Percentiles rank a stretch among this genome's conserved stretches.
phyloP scores from a whole-genome alignment of 2,113 vertebrate species.

The Oncorhynchus keta region DNA sequence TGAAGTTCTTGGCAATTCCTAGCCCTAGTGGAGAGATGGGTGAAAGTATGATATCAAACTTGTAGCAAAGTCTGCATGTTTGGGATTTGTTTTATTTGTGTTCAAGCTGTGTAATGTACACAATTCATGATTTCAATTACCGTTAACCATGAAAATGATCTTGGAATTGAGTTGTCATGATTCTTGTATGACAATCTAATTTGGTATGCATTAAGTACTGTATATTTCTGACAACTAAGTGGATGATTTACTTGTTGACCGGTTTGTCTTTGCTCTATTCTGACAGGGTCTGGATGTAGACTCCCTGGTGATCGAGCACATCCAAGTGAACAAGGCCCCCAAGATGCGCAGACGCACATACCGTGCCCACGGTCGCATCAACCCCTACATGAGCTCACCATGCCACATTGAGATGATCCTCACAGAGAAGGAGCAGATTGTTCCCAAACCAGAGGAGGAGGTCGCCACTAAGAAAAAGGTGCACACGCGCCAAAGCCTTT shows the following conservation, averaged over 20 bases:
- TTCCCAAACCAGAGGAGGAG: conserved; percentile 97
- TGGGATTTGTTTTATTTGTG: conserved; percentile 62
- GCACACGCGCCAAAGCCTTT: background rate
- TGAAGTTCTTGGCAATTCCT: no score
- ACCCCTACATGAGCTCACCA: conserved; percentile 98
- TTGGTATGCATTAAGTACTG: no score
- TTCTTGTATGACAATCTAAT: background rate
- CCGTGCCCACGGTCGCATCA: conserved; percentile 92
- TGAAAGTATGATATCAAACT: no score
- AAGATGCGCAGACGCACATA: conserved; percentile 96
- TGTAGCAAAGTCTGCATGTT: no score
- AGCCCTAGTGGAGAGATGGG: no score
- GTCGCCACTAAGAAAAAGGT: conserved; percentile 98
- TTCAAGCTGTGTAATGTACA: conserved; percentile 10
- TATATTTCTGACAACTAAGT: background rate
- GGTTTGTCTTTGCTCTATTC: background rate
- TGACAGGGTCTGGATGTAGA: conserved; percentile 92
- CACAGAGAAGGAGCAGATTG: conserved; percentile 97
- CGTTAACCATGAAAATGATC: conserved; percentile 6
- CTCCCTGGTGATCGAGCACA: conserved; percentile 97
- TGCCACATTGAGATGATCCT: conserved; percentile 99
- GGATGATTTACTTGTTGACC: background rate
- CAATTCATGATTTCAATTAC: no score
- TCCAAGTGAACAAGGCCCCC: conserved; percentile 98
- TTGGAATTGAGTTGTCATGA: conserved; percentile 37